phyloP scores from a whole-genome alignment of 2,113 vertebrate genomes.

The Antennarius striatus region DNA sequence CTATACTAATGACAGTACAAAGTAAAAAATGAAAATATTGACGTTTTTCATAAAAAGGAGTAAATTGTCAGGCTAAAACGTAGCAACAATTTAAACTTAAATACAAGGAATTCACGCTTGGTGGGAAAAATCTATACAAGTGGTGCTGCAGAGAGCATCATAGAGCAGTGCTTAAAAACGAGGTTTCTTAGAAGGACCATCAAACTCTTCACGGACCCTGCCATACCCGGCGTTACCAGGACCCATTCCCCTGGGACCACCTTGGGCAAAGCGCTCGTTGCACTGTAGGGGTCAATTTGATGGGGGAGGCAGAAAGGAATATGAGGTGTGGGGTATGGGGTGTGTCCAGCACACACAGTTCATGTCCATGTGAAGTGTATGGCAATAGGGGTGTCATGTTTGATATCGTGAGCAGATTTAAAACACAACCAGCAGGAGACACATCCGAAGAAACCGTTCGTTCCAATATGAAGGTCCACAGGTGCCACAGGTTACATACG shows the following conservation, averaged over 20 bases:
- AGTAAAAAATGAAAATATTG: constrained; percentile 71
- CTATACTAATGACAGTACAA: constrained; percentile 74
- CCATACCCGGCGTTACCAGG: constrained; percentile 92
- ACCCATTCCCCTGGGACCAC: constrained; percentile 91
- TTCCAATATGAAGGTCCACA: constrained; percentile 99
- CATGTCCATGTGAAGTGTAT: constrained; percentile 67
- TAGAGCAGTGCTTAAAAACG: constrained; percentile 88
- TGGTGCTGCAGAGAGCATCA: constrained; percentile 68
- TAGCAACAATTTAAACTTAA: constrained; percentile 91
- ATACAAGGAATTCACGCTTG: constrained; percentile 82
- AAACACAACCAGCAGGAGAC: constrained; percentile 76
- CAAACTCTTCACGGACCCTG: constrained; percentile 99
- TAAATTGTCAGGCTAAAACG: constrained; percentile 91
- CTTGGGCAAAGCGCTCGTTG: constrained; percentile 96
- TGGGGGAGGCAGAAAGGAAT: constrained; percentile 63
- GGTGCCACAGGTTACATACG: constrained; percentile 99
- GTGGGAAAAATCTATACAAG: constrained; percentile 85
- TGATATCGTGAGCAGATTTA: constrained; percentile 64
- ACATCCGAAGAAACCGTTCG: constrained; percentile 97
- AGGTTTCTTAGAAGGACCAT: constrained; percentile 96
- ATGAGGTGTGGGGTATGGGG: constrained; percentile 15
- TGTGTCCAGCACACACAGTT: constrained; percentile 65
- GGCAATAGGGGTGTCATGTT: constrained; percentile 42
- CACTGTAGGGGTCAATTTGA: constrained; percentile 88
- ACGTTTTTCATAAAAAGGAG: constrained; percentile 37